Evolutionary conservation across 2,113 vertebrate genomes (phyloP).

Genomic region (Melospiza georgiana): DNA sequence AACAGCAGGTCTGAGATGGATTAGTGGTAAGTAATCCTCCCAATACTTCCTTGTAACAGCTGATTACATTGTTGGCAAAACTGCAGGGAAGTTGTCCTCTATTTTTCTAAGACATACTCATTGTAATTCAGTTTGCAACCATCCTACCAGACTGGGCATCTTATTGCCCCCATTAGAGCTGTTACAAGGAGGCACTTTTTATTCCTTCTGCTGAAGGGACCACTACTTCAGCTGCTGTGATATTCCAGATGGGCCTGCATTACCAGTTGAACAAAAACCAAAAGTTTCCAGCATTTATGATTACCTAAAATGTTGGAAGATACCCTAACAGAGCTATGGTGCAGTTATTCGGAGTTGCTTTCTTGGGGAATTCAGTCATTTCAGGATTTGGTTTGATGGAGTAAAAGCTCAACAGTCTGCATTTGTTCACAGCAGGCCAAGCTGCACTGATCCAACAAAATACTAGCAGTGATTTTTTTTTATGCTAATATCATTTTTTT

Average conservation of each 20-base stretch:
- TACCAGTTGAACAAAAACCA: background rate
- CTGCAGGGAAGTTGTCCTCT: conserved; percentile 16
- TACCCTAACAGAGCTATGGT: background rate
- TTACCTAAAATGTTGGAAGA: background rate
- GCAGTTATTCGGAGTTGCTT: background rate
- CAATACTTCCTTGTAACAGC: background rate
- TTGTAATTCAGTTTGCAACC: background rate
- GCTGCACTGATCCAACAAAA: background rate
- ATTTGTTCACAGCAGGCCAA: background rate
- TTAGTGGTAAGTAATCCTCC: conserved; percentile 50
- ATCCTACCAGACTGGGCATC: background rate
- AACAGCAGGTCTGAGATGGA: conserved; percentile 39
- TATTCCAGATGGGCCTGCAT: background rate
- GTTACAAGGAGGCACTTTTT: background rate
- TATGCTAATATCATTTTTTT: background rate
- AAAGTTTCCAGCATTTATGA: background rate
- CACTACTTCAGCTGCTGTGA: background rate
- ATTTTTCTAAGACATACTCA: background rate
- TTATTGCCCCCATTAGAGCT: background rate
- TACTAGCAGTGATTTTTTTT: background rate
- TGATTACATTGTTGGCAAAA: conserved; percentile 24
- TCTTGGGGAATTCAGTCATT: background rate
- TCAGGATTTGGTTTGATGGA: background rate
- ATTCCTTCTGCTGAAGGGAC: background rate
- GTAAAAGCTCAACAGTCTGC: background rate